Evolutionary conservation across 1,140 invertebrate species (phyloP).

Genomic region (Scaptomyza pallida): DNA sequence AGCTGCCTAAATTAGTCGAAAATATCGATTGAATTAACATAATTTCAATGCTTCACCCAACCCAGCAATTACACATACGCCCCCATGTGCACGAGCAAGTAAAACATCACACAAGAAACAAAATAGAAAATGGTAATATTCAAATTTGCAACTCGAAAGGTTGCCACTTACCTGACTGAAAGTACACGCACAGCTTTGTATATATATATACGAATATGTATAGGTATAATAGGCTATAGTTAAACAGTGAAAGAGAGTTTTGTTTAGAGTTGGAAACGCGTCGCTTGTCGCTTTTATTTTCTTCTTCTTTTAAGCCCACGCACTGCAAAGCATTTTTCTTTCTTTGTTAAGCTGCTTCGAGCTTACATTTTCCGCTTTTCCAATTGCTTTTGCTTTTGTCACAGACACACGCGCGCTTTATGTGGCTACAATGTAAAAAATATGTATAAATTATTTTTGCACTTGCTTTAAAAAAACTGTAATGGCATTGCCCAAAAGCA

Average conservation of each 20-base stretch:
- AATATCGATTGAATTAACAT: constrained; percentile 71
- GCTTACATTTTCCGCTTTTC: constrained; percentile 37
- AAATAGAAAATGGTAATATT: constrained; percentile 6
- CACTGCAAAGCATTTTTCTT: constrained; percentile 28
- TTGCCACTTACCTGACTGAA: constrained; percentile 31
- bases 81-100: constrained; percentile 1
- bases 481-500: constrained; percentile 5
- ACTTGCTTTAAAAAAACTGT: constrained; percentile 14
- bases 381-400: constrained; percentile 40
- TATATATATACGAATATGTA: constrained; percentile 1
- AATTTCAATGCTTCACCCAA: constrained; percentile 17
- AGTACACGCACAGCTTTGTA: constrained; percentile 40
- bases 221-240: constrained; percentile 28
- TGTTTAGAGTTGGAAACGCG: constrained; percentile 21
- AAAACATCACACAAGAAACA: background rate
- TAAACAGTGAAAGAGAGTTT: constrained; percentile 28
- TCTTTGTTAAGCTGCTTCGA: background rate
- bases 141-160: constrained; percentile 41
- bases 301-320: constrained; percentile 19
- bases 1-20: constrained; percentile 45
- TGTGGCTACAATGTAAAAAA: constrained; percentile 8
- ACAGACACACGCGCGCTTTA: constrained; percentile 51
- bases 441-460: constrained; percentile 11
- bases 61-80: constrained; percentile 41
- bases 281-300: constrained; percentile 7